Conservation (phyloP, 2,888 invertebrate genomes). For the Anarsia innoxiella region DNA sequence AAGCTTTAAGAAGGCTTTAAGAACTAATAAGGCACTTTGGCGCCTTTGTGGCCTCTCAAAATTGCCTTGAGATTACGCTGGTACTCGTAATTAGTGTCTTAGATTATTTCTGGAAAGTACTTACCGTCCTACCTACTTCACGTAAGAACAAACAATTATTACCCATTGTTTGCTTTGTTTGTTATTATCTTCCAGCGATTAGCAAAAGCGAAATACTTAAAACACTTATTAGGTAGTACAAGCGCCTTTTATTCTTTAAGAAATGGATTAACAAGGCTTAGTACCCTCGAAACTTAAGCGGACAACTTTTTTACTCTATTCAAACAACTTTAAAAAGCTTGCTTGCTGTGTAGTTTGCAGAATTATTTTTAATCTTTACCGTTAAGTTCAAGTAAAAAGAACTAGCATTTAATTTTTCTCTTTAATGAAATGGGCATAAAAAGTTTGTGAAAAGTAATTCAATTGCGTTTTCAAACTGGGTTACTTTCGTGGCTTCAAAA, state of each 20-base stretch:
- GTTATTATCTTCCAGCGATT: slow-evolving; percentile 32
- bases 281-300: too few species aligned
- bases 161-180: slow-evolving; percentile 42
- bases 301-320: too few species aligned
- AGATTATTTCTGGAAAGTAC: slow-evolving; percentile 32
- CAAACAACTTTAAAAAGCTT: slow-evolving; percentile 14
- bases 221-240: slow-evolving; percentile 33
- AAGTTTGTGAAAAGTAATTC: slow-evolving; percentile 5
- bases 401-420: slow-evolving; percentile 10
- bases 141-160: slow-evolving; percentile 36
- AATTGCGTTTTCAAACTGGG: slow-evolving; percentile 23
- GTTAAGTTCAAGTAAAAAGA: slow-evolving; percentile 15
- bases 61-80: slow-evolving; percentile 27
- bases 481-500: slow-evolving; percentile 31
- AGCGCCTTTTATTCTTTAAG: slow-evolving; percentile 34
- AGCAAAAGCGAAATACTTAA: slow-evolving; percentile 15
- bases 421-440: slow-evolving; percentile 10
- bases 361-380: not conserved
- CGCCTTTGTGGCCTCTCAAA: slow-evolving; percentile 23
- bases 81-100: slow-evolving; percentile 33
- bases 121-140: slow-evolving; percentile 22
- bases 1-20: too few species aligned
- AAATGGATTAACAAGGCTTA: slow-evolving; percentile 38
- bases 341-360: too few species aligned
- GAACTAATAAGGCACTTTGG: not conserved